These are phyloP conservation scores for Epinephelus cyanopodus DNA, from an alignment of 2,113 vertebrate genomes.

Conservation along the genomic window DNA sequence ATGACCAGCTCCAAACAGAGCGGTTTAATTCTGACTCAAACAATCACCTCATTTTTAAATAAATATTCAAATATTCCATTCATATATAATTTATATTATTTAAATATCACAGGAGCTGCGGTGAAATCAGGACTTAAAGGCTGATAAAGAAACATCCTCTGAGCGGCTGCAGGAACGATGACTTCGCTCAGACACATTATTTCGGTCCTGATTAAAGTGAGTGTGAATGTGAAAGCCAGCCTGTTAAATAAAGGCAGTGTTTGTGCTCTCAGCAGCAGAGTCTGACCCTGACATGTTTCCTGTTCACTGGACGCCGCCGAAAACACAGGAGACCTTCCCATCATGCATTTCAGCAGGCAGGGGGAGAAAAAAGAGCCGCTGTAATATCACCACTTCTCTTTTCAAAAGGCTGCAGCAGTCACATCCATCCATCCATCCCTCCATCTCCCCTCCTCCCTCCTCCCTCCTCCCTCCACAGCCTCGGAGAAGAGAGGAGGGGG, in stretches of 20 bases:
- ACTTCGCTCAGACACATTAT: too few relatives aligned
- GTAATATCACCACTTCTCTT: conserved; percentile 55
- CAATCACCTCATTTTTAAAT: too few relatives aligned
- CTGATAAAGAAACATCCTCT: too few relatives aligned
- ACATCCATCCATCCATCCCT: conserved; percentile 35
- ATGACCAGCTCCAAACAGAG: too few relatives aligned
- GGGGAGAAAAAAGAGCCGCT: conserved; percentile 7
- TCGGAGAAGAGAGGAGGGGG: background rate
- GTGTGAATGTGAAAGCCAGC: too few relatives aligned
- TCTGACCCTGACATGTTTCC: conserved; percentile 68
- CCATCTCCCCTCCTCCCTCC: background rate
- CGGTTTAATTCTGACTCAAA: too few relatives aligned
- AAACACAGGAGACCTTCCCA: conserved; percentile 74
- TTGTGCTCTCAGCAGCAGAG: conserved; percentile 39
- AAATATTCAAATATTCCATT: too few relatives aligned
- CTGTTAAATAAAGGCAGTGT: conserved; percentile 1
- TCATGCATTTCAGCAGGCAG: conserved; percentile 66
- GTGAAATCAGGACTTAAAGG: too few relatives aligned
- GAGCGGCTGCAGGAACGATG: too few relatives aligned
- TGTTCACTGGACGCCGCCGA: conserved; percentile 55
- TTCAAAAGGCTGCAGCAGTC: conserved; percentile 52
- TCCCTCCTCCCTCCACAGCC: background rate
- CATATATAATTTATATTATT: too few relatives aligned
- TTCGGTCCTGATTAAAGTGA: too few relatives aligned
- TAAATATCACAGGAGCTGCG: too few relatives aligned